phyloP scores from a whole-genome alignment of 2,888 invertebrate genomes.

The Diplazon laetatorius region DNA sequence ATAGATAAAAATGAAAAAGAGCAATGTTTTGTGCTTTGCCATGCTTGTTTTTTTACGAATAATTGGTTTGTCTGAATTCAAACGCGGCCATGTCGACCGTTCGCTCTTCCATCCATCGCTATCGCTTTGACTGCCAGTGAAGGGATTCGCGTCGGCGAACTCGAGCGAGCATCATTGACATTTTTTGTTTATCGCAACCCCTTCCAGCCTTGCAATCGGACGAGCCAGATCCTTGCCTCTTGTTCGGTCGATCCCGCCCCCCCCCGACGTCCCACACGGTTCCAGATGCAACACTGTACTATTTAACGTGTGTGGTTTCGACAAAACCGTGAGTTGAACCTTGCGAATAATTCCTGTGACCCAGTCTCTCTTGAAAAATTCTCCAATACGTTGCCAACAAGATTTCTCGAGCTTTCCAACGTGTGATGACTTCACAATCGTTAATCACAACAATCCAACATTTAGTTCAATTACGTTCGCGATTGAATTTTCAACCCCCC shows the following conservation, averaged over 20 bases:
- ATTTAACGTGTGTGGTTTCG: slow-evolving; percentile 31
- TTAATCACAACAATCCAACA: too few relatives aligned
- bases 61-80: slow-evolving; percentile 56
- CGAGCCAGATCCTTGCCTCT: slow-evolving; percentile 1
- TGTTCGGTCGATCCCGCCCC: neutral
- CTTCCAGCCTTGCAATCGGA: slow-evolving; percentile 13
- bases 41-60: slow-evolving; percentile 53
- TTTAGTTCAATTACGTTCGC: too few relatives aligned
- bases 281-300: slow-evolving; percentile 3
- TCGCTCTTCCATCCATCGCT: slow-evolving; percentile 40
- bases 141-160: slow-evolving; percentile 30
- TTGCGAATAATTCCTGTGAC: slow-evolving; percentile 30
- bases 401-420: too few relatives aligned
- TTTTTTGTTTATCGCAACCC: slow-evolving; percentile 51
- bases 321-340: slow-evolving; percentile 12
- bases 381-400: neutral
- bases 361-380: slow-evolving; percentile 7
- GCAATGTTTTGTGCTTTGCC: slow-evolving; percentile 28
- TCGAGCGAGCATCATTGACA: slow-evolving; percentile 57
- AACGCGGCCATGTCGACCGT: slow-evolving; percentile 43
- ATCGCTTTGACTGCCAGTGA: slow-evolving; percentile 54
- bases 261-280: neutral
- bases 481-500: too few relatives aligned
- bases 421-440: too few relatives aligned
- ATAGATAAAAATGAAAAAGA: slow-evolving; percentile 47